Evolutionary conservation across 2,113 vertebrate genomes (phyloP), one percentile per base, ranked within the genome.

Genomic region (Vidua macroura): DNA sequence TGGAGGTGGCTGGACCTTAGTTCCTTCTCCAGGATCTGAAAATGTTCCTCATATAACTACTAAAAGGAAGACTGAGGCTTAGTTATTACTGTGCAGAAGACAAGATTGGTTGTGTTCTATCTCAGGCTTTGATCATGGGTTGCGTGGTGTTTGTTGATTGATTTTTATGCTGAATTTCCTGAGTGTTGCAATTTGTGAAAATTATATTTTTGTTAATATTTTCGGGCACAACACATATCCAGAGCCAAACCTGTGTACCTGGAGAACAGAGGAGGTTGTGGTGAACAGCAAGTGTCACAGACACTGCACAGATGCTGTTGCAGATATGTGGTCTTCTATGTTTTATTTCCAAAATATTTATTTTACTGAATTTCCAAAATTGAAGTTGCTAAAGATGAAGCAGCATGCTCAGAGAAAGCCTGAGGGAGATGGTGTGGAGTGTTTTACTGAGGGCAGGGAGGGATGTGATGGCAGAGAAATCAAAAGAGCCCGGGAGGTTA

Each of bases 251-350:
- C 15, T 0, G 0, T 25, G 30, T 35, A 22, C n/a, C 13, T 10
- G 9, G 43, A 46, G n/a, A 77, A 28, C 0, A 7, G 72, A 77
- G 49, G 75, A 68, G n/a, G 31, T 55, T 18, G 3, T 0, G 0
- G 5, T 73, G 63, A 69, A 31, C 0, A 1, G n/a, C 39, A 66
- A 49, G 15, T 1, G 4, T 39, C 46, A 39, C 10, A 81, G 52
- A 43, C 20, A 21, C 8, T 30, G 10, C 17, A 35, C 8, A 70
- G 39, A 30, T 77, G 22, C 30, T 86, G 30, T 46, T 91, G 44
- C 33, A 95, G 56, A 58, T 14, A 14, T 2, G 15, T 23, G 25
- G 12, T 44, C 22, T 37, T 58, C 27, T 70, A 19, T 63, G 33
- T 56, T 91, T 81, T 49, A 58, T 56, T 80, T 80, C 9, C 2